These are phyloP conservation scores for Eonycteris spelaea DNA, from an alignment of 2,113 vertebrate species.

Conservation along the genomic window DNA sequence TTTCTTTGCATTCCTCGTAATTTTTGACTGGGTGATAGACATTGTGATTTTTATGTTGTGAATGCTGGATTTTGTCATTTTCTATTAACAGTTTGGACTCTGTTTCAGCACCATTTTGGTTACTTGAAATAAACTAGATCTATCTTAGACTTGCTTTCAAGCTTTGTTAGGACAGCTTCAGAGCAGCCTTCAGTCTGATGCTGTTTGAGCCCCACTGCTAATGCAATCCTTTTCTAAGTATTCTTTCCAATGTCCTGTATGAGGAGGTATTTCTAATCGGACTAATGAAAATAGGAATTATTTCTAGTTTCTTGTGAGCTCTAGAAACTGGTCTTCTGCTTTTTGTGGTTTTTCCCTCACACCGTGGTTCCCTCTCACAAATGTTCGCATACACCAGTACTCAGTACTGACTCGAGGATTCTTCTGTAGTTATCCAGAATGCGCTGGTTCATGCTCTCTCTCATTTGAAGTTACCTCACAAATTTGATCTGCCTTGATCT, in stretches of 20 bases:
- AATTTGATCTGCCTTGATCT: not conserved
- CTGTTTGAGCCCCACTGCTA: not conserved
- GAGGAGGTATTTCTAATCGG: not conserved
- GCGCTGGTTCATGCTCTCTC: not conserved
- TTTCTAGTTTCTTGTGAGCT: not conserved
- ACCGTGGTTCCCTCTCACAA: not conserved
- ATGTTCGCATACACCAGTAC: not conserved
- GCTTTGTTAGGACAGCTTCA: not conserved
- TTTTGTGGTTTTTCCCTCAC: not conserved
- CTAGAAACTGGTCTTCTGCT: not conserved
- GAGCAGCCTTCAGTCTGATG: not conserved
- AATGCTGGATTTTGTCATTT: not conserved
- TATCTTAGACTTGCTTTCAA: not conserved
- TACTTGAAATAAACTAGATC: not conserved
- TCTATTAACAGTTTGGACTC: not conserved
- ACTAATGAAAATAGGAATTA: not conserved
- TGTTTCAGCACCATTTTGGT: not conserved
- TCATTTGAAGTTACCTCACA: not conserved
- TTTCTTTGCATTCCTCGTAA: not conserved
- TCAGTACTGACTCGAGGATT: not conserved
- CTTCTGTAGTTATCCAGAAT: not conserved
- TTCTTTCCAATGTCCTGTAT: not conserved
- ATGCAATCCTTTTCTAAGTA: not conserved
- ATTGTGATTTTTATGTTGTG: not conserved
- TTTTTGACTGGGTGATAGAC: not conserved